A percentile compares a stretch with the other conserved stretches of the same genome.
Conservation (phyloP, 1,140 invertebrate genomes). For the Whitmania pigra region DNA sequence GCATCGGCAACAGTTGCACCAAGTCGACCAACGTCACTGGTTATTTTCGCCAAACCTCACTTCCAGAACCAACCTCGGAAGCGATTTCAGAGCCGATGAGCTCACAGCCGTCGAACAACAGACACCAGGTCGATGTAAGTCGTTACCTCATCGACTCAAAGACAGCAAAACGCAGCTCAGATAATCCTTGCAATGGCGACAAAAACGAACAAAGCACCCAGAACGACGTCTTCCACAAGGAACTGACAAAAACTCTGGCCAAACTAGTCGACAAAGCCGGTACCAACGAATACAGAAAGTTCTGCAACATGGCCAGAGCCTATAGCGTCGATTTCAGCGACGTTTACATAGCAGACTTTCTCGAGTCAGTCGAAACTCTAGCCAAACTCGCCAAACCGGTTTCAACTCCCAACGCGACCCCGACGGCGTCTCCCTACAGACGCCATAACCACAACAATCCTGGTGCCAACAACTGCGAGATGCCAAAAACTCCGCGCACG, state of each 20-base stretch:
- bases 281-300: constrained; percentile 5
- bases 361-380: background rate
- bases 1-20: background rate
- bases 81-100: background rate
- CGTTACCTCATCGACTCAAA: too few species aligned
- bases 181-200: too few species aligned
- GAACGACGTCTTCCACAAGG: too few species aligned
- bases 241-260: background rate
- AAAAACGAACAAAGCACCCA: too few species aligned
- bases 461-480: too few species aligned
- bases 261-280: constrained; percentile 3
- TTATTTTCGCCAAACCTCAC: background rate
- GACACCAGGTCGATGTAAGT: too few species aligned
- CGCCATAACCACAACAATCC: too few species aligned
- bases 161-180: too few species aligned
- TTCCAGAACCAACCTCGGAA: background rate
- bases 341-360: constrained; percentile 5
- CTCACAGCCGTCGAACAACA: too few species aligned
- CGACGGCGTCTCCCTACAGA: too few species aligned
- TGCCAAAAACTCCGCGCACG: too few species aligned
- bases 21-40: background rate
- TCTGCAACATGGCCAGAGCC: background rate
- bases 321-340: constrained; percentile 6
- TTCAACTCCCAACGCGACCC: too few species aligned
- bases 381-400: background rate